Evolutionary conservation across 2,888 invertebrate species (phyloP).

Genomic region (Toxonevra muliebris): DNA sequence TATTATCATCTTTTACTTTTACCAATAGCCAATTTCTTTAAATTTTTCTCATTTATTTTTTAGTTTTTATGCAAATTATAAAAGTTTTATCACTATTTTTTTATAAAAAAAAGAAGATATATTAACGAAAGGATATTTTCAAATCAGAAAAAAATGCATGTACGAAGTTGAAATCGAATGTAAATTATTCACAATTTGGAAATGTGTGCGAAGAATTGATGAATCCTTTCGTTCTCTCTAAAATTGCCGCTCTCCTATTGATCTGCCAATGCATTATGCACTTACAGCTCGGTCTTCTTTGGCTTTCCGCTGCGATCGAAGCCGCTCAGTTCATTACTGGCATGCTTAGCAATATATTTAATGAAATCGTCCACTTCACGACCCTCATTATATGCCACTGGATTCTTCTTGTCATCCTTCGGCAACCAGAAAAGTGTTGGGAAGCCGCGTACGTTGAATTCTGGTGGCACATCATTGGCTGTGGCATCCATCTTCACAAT

Average conservation of each 20-base stretch:
- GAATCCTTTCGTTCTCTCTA: background rate
- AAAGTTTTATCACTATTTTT: too few relatives aligned
- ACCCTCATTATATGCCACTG: constrained; percentile 91
- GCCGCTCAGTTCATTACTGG: constrained; percentile 86
- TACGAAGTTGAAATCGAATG: too few relatives aligned
- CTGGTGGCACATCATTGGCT: constrained; percentile 94
- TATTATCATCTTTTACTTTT: too few relatives aligned
- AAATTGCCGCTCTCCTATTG: background rate
- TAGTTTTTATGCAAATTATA: too few relatives aligned
- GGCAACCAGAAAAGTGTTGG: constrained; percentile 97
- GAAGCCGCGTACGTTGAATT: constrained; percentile 94
- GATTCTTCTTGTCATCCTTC: constrained; percentile 79
- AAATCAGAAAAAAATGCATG: too few relatives aligned
- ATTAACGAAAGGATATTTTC: too few relatives aligned
- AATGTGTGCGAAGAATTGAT: background rate
- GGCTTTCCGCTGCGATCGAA: constrained; percentile 85
- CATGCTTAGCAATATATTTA: constrained; percentile 91
- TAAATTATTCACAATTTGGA: background rate
- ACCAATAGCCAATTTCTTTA: too few relatives aligned
- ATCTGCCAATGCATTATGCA: background rate
- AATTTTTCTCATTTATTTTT: too few relatives aligned
- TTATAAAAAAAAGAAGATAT: too few relatives aligned
- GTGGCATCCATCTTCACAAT: constrained; percentile 99
- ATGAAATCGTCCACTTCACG: constrained; percentile 93
- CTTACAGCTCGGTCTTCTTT: constrained; percentile 63